phyloP scores from a whole-genome alignment of 2,888 invertebrate species.

The Mesodorylaimus sp. region DNA sequence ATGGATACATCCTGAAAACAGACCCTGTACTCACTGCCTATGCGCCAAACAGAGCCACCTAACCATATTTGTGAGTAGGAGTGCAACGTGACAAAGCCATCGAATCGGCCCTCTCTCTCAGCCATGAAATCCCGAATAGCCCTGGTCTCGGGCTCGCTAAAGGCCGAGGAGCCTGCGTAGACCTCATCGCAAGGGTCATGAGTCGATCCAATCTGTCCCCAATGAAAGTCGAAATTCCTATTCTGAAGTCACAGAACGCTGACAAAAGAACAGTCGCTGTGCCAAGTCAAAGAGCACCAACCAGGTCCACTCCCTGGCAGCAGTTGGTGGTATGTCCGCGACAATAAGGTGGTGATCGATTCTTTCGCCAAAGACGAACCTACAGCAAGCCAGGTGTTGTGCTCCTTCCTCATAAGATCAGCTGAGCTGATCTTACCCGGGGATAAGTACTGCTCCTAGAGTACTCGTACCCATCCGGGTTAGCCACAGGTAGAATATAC shows the following conservation, averaged over 20 bases:
- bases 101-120: background rate
- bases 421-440: no score
- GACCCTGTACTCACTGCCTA: no score
- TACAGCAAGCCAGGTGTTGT: no score
- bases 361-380: conserved; percentile 30
- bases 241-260: background rate
- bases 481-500: conserved; percentile 25
- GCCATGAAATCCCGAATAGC: conserved; percentile 24
- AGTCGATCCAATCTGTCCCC: conserved; percentile 2
- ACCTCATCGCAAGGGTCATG: conserved; percentile 22
- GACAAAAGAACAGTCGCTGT: background rate
- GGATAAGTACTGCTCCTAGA: background rate
- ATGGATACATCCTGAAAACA: conserved; percentile 11
- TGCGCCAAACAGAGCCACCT: no score
- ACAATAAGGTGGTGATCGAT: conserved; percentile 23
- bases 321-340: conserved; percentile 6
- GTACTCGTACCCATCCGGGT: conserved; percentile 27
- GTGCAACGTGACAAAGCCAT: conserved; percentile 14
- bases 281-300: background rate
- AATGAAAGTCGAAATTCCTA: conserved; percentile 10
- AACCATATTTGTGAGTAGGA: conserved; percentile 12
- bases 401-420: no score
- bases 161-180: conserved; percentile 23
- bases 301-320: conserved; percentile 8
- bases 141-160: conserved; percentile 26